Conservation (phyloP, 2,113 vertebrate genomes). For the Tenebrosternarchus preto region DNA sequence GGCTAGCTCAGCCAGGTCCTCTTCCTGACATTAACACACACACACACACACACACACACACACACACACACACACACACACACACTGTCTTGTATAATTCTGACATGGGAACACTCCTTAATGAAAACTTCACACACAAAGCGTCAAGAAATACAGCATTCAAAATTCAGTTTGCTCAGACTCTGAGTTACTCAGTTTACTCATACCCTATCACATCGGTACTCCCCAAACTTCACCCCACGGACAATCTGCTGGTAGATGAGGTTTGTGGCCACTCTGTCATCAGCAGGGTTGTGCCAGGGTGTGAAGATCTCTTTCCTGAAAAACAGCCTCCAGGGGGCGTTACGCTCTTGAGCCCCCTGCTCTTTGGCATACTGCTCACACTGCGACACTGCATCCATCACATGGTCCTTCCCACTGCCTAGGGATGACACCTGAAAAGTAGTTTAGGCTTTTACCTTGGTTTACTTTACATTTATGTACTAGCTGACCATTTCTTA, state of each 20-base stretch:
- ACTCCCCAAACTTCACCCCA: slow-evolving; percentile 97
- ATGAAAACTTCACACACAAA: not conserved
- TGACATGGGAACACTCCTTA: not conserved
- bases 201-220: slow-evolving; percentile 91
- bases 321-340: slow-evolving; percentile 97
- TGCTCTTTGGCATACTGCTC: slow-evolving; percentile 98
- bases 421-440: slow-evolving; percentile 91
- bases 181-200: too few species aligned
- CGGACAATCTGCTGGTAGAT: slow-evolving; percentile 96
- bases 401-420: slow-evolving; percentile 93
- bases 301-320: slow-evolving; percentile 97
- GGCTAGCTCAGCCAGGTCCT: slow-evolving; percentile 91
- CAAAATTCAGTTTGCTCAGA: not conserved
- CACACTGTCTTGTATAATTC: not conserved
- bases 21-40: slow-evolving; percentile 78
- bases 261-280: slow-evolving; percentile 91
- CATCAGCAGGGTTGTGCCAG: slow-evolving; percentile 87
- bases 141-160: not conserved
- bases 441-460: not conserved
- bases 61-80: not conserved
- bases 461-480: too few species aligned
- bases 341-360: slow-evolving; percentile 94
- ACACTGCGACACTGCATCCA: slow-evolving; percentile 97
- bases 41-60: not conserved
- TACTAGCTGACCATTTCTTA: too few species aligned